Conservation (phyloP, 1,140 invertebrate genomes). For the Neodiprion pinetum region DNA sequence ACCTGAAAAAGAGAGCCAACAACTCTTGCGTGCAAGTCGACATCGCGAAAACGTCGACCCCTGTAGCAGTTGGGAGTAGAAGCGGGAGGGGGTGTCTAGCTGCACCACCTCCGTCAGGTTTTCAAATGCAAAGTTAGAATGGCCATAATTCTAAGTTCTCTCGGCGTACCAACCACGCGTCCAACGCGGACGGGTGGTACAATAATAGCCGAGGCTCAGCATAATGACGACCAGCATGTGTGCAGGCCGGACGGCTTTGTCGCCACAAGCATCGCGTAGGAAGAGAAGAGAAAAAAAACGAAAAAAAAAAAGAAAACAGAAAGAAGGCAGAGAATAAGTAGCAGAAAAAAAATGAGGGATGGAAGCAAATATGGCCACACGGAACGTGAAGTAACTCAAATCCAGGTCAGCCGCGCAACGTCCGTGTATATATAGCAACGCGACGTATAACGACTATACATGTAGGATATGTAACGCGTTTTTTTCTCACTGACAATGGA, state of each 20-base stretch:
- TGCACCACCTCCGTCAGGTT: neutral
- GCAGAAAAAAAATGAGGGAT: too few species aligned
- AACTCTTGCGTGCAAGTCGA: neutral
- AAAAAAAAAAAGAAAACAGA: neutral
- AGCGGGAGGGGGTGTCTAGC: neutral
- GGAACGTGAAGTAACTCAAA: too few species aligned
- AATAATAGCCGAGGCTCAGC: neutral
- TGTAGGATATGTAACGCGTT: too few species aligned
- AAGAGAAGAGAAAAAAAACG: neutral
- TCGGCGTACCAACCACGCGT: neutral
- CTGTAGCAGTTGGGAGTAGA: too few species aligned
- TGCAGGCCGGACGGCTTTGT: neutral
- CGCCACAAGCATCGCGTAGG: neutral
- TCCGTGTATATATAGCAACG: too few species aligned
- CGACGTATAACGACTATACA: too few species aligned
- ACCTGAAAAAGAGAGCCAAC: neutral
- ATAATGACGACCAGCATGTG: too few species aligned
- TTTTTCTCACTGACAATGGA: too few species aligned
- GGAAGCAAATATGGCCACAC: too few species aligned
- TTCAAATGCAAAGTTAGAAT: neutral
- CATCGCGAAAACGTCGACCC: conserved; percentile 2
- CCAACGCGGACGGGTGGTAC: too few species aligned
- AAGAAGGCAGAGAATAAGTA: neutral
- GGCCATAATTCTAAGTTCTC: neutral
- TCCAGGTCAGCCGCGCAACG: too few species aligned